A percentile compares a stretch with the other conserved stretches of the same genome.
Evolutionary conservation across 2,888 invertebrate species (phyloP).

Genomic region (Caenorhabditis macrosperma): DNA sequence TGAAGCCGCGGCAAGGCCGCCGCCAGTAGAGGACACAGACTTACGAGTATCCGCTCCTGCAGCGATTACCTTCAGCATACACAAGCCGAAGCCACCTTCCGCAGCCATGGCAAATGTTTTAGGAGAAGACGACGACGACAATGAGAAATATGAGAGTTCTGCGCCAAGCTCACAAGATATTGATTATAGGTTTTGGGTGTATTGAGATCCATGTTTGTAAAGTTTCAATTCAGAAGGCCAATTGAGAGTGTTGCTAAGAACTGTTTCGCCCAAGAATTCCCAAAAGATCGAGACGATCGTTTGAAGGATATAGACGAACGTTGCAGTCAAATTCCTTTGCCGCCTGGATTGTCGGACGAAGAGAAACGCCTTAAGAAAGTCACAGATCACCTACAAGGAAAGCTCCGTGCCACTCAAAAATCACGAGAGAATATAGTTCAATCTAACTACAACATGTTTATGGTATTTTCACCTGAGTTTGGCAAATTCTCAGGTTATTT

Average conservation of each 20-base stretch:
- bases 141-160: not conserved
- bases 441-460: not conserved
- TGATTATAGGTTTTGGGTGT: not conserved
- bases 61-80: not conserved
- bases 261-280: not conserved
- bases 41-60: not conserved
- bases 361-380: not conserved
- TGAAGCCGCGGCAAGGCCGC: not conserved
- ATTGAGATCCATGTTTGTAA: too few species aligned
- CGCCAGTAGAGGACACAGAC: not conserved
- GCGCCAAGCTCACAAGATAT: not conserved
- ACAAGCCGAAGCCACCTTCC: not conserved
- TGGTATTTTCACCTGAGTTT: not conserved
- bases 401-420: constrained; percentile 4
- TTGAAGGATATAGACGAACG: constrained; percentile 15
- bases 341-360: not conserved
- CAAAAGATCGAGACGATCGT: constrained; percentile 20
- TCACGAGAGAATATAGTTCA: not conserved
- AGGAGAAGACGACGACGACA: not conserved
- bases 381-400: constrained; percentile 4
- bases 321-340: not conserved
- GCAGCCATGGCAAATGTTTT: not conserved
- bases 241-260: not conserved
- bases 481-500: not conserved
- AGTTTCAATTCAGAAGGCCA: not conserved